phyloP scores from a whole-genome alignment of 2,113 vertebrate genomes.

The Xenus cinereus region DNA sequence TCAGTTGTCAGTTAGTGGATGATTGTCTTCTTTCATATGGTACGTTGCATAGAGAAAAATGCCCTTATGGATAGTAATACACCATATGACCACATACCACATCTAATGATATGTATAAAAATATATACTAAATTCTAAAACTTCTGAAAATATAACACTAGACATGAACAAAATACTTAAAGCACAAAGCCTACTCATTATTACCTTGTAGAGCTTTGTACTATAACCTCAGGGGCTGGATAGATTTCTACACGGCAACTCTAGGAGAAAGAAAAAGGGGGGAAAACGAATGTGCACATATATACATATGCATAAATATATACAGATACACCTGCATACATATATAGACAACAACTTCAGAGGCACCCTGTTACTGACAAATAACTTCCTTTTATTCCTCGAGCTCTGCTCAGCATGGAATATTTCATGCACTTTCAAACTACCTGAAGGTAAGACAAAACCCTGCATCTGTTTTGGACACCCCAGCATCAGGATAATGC shows the following conservation, averaged over 20 bases:
- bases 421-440: background rate
- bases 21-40: background rate
- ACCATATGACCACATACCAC: background rate
- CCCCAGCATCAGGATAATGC: background rate
- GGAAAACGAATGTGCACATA: background rate
- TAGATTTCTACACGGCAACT: background rate
- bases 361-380: background rate
- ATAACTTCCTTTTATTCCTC: background rate
- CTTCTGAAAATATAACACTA: background rate
- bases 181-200: background rate
- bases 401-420: background rate
- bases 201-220: background rate
- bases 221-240: background rate
- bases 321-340: background rate
- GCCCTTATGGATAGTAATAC: background rate
- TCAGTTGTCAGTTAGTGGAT: background rate
- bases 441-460: background rate
- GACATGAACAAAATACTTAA: background rate
- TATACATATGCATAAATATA: background rate
- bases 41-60: background rate
- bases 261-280: background rate
- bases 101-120: background rate
- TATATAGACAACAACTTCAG: background rate
- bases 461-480: background rate
- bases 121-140: background rate